A percentile compares a stretch with the other conserved stretches of the same genome.
Conservation (phyloP, 2,888 invertebrate species). For the Hypsopygia costalis region DNA sequence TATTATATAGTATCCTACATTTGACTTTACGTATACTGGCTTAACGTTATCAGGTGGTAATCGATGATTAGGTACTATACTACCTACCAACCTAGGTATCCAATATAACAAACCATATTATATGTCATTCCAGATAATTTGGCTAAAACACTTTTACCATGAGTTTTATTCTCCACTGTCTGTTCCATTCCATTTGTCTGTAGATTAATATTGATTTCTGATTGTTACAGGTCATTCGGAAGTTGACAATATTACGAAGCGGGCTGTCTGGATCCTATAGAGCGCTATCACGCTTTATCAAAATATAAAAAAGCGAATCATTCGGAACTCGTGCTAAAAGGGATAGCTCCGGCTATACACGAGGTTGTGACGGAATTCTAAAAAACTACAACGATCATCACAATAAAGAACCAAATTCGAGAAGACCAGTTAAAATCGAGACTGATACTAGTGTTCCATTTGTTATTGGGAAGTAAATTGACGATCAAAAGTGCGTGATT, state of each 20-base stretch:
- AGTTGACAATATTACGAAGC: slow-evolving; percentile 12
- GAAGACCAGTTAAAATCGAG: slow-evolving; percentile 29
- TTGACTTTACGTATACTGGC: too few relatives aligned
- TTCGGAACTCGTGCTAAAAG: not conserved
- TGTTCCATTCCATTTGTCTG: not conserved
- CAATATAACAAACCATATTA: not conserved
- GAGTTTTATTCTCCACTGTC: not conserved
- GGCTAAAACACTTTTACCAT: not conserved
- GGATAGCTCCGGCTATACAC: not conserved
- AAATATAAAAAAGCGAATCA: slow-evolving; percentile 2
- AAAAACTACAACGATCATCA: slow-evolving; percentile 32
- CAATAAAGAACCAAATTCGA: slow-evolving; percentile 23
- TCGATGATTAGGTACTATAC: too few relatives aligned
- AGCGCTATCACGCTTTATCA: not conserved
- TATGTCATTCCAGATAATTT: not conserved
- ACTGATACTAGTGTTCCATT: slow-evolving; percentile 34
- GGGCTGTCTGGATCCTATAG: not conserved
- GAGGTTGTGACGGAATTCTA: slow-evolving; percentile 34
- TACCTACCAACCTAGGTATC: too few relatives aligned
- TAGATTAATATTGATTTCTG: not conserved
- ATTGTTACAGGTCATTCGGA: slow-evolving; percentile 29
- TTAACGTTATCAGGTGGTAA: too few relatives aligned
- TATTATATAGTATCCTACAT: too few relatives aligned
- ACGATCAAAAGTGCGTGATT: slow-evolving; percentile 33
- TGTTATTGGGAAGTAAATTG: slow-evolving; percentile 39